Evolutionary conservation across 2,113 vertebrate genomes (phyloP).

Genomic region (Tragelaphus buxtoni): DNA sequence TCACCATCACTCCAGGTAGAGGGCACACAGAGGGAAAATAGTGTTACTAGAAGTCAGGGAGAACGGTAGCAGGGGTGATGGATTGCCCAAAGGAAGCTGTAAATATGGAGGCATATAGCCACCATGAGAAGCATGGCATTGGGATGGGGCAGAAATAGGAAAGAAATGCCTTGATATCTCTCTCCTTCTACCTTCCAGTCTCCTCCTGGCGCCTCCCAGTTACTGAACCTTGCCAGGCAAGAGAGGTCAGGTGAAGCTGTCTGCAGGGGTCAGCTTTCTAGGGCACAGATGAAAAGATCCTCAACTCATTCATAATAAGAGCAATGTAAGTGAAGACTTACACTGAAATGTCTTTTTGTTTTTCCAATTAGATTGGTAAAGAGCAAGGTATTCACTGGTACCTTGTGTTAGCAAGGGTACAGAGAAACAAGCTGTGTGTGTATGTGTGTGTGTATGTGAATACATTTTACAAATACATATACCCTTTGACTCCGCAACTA

Average conservation of each 20-base stretch:
- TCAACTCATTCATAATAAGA: not conserved
- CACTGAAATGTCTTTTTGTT: not conserved
- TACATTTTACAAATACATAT: not conserved
- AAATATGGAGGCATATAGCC: not conserved
- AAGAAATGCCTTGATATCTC: not conserved
- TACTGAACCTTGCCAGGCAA: not conserved
- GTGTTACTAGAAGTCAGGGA: not conserved
- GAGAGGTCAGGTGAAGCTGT: not conserved
- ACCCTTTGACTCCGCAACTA: not conserved
- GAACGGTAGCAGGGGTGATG: accelerated
- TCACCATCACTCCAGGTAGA: not conserved
- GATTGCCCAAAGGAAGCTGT: not conserved
- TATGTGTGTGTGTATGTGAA: not conserved
- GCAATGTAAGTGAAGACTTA: not conserved
- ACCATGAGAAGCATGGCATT: not conserved
- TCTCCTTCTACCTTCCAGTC: not conserved
- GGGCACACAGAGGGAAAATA: not conserved
- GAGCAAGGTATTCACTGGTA: not conserved
- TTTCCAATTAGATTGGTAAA: not conserved
- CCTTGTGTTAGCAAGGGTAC: not conserved
- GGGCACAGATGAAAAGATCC: not conserved
- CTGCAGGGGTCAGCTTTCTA: not conserved
- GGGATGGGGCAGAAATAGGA: not conserved
- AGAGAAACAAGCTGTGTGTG: not conserved
- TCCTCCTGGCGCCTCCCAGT: not conserved